Conservation (phyloP, 2,113 vertebrate genomes). For the Psettodes erumei region DNA sequence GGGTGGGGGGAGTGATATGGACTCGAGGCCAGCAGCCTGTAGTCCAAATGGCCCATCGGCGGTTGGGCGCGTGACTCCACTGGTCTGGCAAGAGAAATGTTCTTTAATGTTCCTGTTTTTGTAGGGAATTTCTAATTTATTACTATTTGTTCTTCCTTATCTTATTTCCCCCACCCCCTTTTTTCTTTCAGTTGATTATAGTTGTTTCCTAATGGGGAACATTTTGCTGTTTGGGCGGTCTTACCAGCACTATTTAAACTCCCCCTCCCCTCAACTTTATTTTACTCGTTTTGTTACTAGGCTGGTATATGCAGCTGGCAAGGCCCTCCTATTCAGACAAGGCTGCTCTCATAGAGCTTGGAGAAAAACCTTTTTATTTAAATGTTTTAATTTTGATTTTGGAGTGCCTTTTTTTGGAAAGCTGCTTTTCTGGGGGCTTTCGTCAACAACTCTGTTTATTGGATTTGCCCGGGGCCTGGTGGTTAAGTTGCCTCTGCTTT, state of each 20-base stretch:
- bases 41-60: slow-evolving; percentile 59
- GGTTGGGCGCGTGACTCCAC: slow-evolving; percentile 27
- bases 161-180: slow-evolving; percentile 63
- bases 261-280: slow-evolving; percentile 38
- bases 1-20: slow-evolving; percentile 73
- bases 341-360: slow-evolving; percentile 94
- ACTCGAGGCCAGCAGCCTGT: slow-evolving; percentile 69
- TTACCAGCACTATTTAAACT: slow-evolving; percentile 86
- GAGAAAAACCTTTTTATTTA: slow-evolving; percentile 86
- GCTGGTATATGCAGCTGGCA: slow-evolving; percentile 89
- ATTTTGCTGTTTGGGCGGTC: slow-evolving; percentile 85
- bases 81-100: slow-evolving; percentile 67
- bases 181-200: slow-evolving; percentile 71
- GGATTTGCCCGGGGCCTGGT: slow-evolving; percentile 27
- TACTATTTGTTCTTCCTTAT: slow-evolving; percentile 82
- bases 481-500: slow-evolving; percentile 51
- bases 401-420: slow-evolving; percentile 93
- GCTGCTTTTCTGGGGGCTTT: slow-evolving; percentile 92
- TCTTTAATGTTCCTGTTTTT: slow-evolving; percentile 78
- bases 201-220: slow-evolving; percentile 83
- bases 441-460: slow-evolving; percentile 61
- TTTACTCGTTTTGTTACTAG: slow-evolving; percentile 79
- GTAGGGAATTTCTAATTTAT: slow-evolving; percentile 87
- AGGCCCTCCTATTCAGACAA: slow-evolving; percentile 87
- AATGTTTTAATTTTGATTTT: slow-evolving; percentile 89